These are phyloP conservation scores for Megaptera novaeangliae DNA, from an alignment of 2,113 vertebrate genomes.

Conservation along the genomic window DNA sequence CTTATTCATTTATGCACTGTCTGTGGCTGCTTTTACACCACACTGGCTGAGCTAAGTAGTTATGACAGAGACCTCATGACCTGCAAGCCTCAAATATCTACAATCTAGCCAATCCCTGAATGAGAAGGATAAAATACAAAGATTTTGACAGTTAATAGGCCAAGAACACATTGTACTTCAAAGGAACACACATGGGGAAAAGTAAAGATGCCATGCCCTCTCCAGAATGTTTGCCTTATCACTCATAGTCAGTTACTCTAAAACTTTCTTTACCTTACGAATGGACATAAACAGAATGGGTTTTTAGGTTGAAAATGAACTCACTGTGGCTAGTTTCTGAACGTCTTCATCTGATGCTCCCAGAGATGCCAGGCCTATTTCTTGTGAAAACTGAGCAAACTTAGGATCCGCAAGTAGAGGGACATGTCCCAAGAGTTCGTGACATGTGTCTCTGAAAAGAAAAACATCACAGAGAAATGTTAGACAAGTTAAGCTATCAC, in stretches of 20 bases:
- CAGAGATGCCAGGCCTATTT: constrained; percentile 96
- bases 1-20: not conserved
- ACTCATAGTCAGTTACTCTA: not conserved
- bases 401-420: constrained; percentile 96
- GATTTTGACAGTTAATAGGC: not conserved
- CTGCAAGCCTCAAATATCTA: not conserved
- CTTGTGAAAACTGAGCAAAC: constrained; percentile 98
- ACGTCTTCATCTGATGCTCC: constrained; percentile 96
- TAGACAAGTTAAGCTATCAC: not conserved
- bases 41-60: not conserved
- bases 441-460: constrained; percentile 92
- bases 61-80: not conserved
- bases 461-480: constrained; percentile 52
- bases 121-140: not conserved
- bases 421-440: constrained; percentile 96
- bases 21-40: not conserved
- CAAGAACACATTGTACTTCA: not conserved
- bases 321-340: constrained; percentile 97
- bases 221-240: not conserved
- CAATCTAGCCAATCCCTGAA: not conserved
- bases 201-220: not conserved
- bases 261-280: not conserved
- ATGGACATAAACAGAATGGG: not conserved
- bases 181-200: not conserved
- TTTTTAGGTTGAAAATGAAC: constrained; percentile 71